phyloP scores from a whole-genome alignment of 2,888 invertebrate species.

The Ferdinandea cuprea region DNA sequence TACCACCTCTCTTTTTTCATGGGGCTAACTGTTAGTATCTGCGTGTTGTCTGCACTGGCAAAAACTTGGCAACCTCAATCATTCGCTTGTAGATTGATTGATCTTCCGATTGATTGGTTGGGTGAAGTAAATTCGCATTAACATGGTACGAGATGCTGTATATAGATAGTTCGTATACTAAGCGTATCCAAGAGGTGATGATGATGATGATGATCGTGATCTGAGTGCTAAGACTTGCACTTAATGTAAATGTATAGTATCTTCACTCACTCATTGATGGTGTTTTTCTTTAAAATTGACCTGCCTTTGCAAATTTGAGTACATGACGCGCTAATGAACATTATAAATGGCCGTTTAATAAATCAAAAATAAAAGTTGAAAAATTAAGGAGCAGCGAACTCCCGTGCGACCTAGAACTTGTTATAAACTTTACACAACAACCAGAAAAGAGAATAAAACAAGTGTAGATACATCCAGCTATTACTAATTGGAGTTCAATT shows the following conservation, averaged over 20 bases:
- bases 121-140: slow-evolving; percentile 56
- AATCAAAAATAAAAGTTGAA: slow-evolving; percentile 38
- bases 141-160: slow-evolving; percentile 36
- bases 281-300: background rate
- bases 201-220: slow-evolving; percentile 52
- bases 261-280: background rate
- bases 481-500: slow-evolving; percentile 52
- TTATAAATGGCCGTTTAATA: slow-evolving; percentile 54
- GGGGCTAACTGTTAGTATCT: slow-evolving; percentile 11
- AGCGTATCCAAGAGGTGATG: slow-evolving; percentile 15
- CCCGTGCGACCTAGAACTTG: slow-evolving; percentile 65
- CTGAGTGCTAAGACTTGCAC: slow-evolving; percentile 21
- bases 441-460: slow-evolving; percentile 13
- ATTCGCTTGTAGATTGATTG: slow-evolving; percentile 63
- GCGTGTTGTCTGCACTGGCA: background rate
- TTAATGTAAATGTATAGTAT: background rate
- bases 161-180: slow-evolving; percentile 9
- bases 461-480: slow-evolving; percentile 31
- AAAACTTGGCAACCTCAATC: slow-evolving; percentile 63
- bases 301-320: slow-evolving; percentile 53
- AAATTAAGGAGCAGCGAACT: slow-evolving; percentile 41
- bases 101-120: slow-evolving; percentile 72
- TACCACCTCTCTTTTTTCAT: slow-evolving; percentile 19
- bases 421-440: slow-evolving; percentile 9
- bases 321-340: slow-evolving; percentile 51